Conservation (phyloP, 2,797 vertebrate species). For the Prunella strophiata region DNA sequence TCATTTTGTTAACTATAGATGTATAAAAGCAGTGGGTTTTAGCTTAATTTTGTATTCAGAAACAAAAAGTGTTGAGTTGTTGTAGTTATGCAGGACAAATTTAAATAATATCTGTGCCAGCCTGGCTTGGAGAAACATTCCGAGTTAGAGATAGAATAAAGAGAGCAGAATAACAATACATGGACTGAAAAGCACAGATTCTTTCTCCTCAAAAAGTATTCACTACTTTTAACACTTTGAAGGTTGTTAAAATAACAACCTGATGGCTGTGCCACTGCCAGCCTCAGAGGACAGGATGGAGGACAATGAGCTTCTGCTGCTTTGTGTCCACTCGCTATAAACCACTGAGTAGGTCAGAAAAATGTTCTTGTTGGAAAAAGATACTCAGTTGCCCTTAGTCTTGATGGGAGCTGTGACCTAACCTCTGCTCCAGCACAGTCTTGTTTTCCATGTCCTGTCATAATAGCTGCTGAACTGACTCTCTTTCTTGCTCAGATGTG, state of each 20-base stretch:
- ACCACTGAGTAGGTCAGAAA: neutral
- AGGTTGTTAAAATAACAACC: neutral
- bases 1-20: neutral
- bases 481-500: neutral
- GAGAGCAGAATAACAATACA: neutral
- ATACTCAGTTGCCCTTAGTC: neutral
- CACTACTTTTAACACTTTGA: neutral
- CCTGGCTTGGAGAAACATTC: neutral
- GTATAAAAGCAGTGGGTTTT: neutral
- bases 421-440: neutral
- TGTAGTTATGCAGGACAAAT: neutral
- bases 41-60: neutral
- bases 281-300: neutral
- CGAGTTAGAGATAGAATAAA: neutral
- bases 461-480: neutral
- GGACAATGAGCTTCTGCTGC: neutral
- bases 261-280: fast-evolving
- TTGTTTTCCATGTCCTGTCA: neutral
- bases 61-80: neutral
- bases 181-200: neutral
- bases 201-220: neutral
- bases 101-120: neutral
- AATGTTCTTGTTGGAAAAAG: neutral
- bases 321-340: neutral
- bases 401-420: neutral